These are phyloP conservation scores for Gambusia holbrooki DNA, from an alignment of 2,113 vertebrate genomes.

Conservation along the genomic window DNA sequence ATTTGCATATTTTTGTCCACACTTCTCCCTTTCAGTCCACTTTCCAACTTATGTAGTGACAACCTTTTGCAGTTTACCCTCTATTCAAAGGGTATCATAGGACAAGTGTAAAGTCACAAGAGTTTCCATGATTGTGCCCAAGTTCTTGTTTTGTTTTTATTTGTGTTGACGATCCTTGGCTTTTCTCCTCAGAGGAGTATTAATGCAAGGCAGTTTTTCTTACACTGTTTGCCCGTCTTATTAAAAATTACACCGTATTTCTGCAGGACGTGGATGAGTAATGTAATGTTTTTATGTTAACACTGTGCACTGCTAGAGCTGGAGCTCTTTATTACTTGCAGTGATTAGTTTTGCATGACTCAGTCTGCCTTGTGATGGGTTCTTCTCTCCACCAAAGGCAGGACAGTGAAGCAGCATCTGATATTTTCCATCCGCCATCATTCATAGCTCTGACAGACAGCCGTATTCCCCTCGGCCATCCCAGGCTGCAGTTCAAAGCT, in stretches of 20 bases:
- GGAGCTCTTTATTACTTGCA: conserved; percentile 22
- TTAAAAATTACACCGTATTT: neutral
- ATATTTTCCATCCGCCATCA: conserved; percentile 65
- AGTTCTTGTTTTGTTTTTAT: no score
- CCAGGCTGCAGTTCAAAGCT: conserved; percentile 64
- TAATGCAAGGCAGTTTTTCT: neutral
- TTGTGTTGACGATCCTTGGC: neutral
- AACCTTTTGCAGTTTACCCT: no score
- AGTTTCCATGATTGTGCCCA: no score
- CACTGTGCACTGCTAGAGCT: neutral
- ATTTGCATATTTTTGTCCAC: no score
- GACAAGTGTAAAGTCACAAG: no score
- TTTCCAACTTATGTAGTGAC: no score
- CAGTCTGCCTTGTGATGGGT: conserved; percentile 25
- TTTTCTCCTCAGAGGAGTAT: neutral
- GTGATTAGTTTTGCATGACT: conserved; percentile 32
- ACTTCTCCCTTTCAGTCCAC: no score
- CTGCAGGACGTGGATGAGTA: conserved; percentile 5
- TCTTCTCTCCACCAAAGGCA: conserved; percentile 39
- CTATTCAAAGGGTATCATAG: no score
- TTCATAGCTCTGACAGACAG: conserved; percentile 63
- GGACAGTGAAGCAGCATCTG: conserved; percentile 42
- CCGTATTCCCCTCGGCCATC: conserved; percentile 53
- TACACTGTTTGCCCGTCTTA: neutral
- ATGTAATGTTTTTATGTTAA: conserved; percentile 5